Evolutionary conservation across 2,113 vertebrate species (phyloP), one percentile per base, ranked within the genome.

Genomic region (Numenius arquata): DNA sequence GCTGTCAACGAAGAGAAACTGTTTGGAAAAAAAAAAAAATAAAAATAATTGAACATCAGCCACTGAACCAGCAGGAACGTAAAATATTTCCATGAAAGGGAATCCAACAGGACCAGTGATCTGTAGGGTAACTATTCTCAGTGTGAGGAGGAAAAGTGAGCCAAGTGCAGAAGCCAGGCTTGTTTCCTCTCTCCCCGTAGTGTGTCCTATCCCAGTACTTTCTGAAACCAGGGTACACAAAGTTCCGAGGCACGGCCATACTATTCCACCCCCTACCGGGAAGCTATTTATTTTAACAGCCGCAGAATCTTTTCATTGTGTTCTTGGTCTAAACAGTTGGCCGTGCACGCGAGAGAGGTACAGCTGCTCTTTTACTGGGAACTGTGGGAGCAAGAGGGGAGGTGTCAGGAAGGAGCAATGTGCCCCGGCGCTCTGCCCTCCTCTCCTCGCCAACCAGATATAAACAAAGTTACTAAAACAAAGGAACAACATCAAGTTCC

Each of bases 401-500:
- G 92, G 92, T 94, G 95, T 93, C 85, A 38, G 95, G 91, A 96
- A 93, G 82, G 88, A 95, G 95, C 88, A 76, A 13, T 1, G 40
- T 0, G 34, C 77, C 91, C 65, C 41, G 0, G 85, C 3, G 2
- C 83, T 63, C 93, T 95, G 78, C 93, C 55, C 88, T 93, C 68
- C 89, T 90, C 88, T 75, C 48, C 53, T 80, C 0, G 43, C 66
- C 84, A 85, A 3, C 58, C 71, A 8, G 48, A 7, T 92, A 59
- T 40, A 97, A 97, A 96, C 95, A 93, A 89, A 96, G 96, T 96
- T 85, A 66, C 94, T 95, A 97, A 97, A 96, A 96, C 96, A 96
- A 96, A 96, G 81, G 95, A 92, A 96, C 74, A 93, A 89, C 94
- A 95, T 12, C 12, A 6, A 92, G 94, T 96, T 96, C 95, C 91